These are phyloP conservation scores for Rhinolophus ferrumequinum DNA, from an alignment of 2,113 vertebrate species.

Conservation along the genomic window DNA sequence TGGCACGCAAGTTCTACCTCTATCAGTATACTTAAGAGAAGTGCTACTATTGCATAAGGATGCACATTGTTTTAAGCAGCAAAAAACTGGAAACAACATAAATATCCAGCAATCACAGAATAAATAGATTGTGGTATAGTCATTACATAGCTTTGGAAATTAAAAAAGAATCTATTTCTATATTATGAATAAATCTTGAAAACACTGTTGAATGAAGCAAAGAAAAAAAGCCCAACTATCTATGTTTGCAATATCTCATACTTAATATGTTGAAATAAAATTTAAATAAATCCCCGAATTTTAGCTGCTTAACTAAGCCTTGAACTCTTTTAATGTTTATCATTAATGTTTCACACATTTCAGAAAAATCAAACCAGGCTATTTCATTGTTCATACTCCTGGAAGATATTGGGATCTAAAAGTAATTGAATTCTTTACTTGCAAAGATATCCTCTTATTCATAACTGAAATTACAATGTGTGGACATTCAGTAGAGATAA, in stretches of 20 bases:
- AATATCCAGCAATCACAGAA: not conserved
- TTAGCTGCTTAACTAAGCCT: not conserved
- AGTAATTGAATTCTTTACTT: slow-evolving; percentile 64
- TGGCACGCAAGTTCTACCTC: not conserved
- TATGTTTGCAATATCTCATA: not conserved
- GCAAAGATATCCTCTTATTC: slow-evolving; percentile 64
- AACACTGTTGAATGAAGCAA: slow-evolving; percentile 2
- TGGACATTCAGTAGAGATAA: slow-evolving; percentile 68
- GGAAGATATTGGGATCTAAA: slow-evolving; percentile 12
- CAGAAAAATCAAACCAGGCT: slow-evolving; percentile 33
- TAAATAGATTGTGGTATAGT: not conserved
- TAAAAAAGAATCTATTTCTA: not conserved
- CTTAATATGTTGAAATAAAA: slow-evolving; percentile 12
- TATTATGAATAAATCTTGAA: not conserved
- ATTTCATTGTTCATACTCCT: slow-evolving; percentile 12
- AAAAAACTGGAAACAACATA: not conserved
- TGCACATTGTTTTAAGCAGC: not conserved
- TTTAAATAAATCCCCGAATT: slow-evolving; percentile 43
- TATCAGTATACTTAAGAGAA: not conserved
- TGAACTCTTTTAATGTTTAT: slow-evolving; percentile 14
- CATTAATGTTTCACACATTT: slow-evolving; percentile 5
- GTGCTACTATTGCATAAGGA: not conserved
- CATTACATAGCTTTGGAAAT: not conserved
- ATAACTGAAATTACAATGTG: slow-evolving; percentile 47
- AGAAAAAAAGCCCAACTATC: not conserved